Conservation (phyloP, 2,113 vertebrate species). For the Chaetodon trifascialis region DNA sequence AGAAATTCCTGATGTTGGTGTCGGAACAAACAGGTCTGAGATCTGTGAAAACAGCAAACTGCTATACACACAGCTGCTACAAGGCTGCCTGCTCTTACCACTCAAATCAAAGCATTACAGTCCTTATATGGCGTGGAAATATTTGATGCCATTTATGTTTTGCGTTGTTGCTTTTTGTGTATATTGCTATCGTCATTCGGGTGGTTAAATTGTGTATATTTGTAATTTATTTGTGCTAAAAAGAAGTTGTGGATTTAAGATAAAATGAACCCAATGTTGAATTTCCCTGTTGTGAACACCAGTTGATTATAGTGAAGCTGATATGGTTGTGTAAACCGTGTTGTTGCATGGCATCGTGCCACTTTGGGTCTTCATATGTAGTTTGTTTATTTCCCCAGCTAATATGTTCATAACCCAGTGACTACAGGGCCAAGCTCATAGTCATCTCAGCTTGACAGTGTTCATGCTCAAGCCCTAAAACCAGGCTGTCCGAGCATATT, state of each 20-base stretch:
- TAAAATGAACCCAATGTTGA: slow-evolving; percentile 6
- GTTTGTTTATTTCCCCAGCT: neutral
- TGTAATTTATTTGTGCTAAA: slow-evolving; percentile 77
- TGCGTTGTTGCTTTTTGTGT: slow-evolving; percentile 23
- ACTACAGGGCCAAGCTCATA: neutral
- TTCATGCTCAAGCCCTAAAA: slow-evolving; percentile 18
- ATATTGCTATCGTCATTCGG: slow-evolving; percentile 18
- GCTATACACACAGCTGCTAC: neutral
- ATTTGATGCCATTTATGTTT: slow-evolving; percentile 28
- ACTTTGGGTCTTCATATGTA: neutral
- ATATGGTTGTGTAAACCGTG: slow-evolving; percentile 17
- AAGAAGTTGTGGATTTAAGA: slow-evolving; percentile 30
- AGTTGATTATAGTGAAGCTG: slow-evolving; percentile 19
- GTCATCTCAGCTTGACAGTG: neutral
- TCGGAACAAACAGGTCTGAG: slow-evolving; percentile 40
- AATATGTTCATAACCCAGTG: neutral
- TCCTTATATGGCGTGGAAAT: neutral
- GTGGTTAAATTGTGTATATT: slow-evolving; percentile 58
- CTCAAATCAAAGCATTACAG: neutral
- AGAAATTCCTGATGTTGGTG: neutral
- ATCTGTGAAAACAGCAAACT: slow-evolving; percentile 59
- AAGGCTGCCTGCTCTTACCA: neutral
- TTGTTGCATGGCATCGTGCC: slow-evolving; percentile 22
- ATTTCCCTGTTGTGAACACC: slow-evolving; percentile 36
- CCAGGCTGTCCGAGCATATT: slow-evolving; percentile 1